Percentiles rank a stretch among this genome's conserved stretches.
Evolutionary conservation across 2,888 invertebrate species (phyloP).

Genomic region (Polyploca ridens): DNA sequence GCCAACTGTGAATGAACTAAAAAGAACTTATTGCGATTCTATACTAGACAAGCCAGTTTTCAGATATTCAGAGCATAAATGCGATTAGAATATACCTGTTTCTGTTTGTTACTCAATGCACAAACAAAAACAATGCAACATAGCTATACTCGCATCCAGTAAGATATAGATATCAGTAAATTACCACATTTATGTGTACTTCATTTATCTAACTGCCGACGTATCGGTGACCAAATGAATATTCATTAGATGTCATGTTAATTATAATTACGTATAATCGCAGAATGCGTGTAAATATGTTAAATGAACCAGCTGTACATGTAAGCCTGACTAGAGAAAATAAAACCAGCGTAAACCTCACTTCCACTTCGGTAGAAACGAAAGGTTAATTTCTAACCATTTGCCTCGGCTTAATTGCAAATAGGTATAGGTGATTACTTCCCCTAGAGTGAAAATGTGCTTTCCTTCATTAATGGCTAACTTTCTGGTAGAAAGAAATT

Average conservation of each 20-base stretch:
- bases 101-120: slow-evolving; percentile 23
- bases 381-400: slow-evolving; percentile 52
- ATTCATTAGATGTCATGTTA: background rate
- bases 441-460: slow-evolving; percentile 51
- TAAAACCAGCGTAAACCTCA: slow-evolving; percentile 31
- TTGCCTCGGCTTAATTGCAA: slow-evolving; percentile 47
- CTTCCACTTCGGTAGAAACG: slow-evolving; percentile 46
- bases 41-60: slow-evolving; percentile 36
- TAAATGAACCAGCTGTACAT: slow-evolving; percentile 11
- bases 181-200: background rate
- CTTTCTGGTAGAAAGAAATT: slow-evolving; percentile 38
- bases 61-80: slow-evolving; percentile 50
- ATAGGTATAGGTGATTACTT: slow-evolving; percentile 64
- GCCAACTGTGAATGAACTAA: slow-evolving; percentile 34
- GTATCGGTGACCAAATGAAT: background rate
- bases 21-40: slow-evolving; percentile 24
- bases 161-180: background rate
- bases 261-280: slow-evolving; percentile 11
- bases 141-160: background rate
- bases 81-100: slow-evolving; percentile 33
- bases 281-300: background rate
- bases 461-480: slow-evolving; percentile 49
- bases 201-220: background rate
- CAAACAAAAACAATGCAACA: background rate
- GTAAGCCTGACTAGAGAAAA: slow-evolving; percentile 38